Percentiles rank a stretch among this genome's conserved stretches.
Evolutionary conservation across 1,140 invertebrate species (phyloP).

Genomic region (Tetranychus urticae): DNA sequence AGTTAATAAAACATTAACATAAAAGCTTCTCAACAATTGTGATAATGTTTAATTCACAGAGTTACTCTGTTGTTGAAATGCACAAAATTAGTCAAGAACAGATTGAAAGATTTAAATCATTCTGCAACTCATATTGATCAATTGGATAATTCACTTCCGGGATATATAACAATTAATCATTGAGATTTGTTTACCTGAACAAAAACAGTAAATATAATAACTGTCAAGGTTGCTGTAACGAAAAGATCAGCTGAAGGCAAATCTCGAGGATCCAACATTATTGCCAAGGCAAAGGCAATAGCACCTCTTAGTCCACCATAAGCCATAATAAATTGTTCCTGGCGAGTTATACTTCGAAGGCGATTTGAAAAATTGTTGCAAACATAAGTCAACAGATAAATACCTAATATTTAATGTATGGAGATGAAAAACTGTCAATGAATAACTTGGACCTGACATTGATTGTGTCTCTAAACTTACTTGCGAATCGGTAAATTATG

Average conservation of each 20-base stretch:
- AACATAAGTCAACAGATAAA: slow-evolving; percentile 27
- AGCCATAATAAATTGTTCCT: not conserved
- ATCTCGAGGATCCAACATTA: not conserved
- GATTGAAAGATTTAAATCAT: too few relatives aligned
- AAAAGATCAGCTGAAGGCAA: not conserved
- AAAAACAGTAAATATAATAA: not conserved
- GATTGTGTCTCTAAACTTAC: not conserved
- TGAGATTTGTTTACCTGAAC: not conserved
- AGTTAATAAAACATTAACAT: not conserved
- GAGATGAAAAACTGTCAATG: not conserved
- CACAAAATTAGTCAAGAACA: too few relatives aligned
- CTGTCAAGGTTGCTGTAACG: not conserved
- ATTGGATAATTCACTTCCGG: too few relatives aligned
- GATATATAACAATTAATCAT: not conserved
- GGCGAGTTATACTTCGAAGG: slow-evolving; percentile 25
- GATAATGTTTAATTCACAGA: too few relatives aligned
- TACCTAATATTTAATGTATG: slow-evolving; percentile 18
- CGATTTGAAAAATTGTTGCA: slow-evolving; percentile 24
- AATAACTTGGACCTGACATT: not conserved
- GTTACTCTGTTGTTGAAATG: too few relatives aligned
- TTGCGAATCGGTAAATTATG: not conserved
- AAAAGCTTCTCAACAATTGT: too few relatives aligned
- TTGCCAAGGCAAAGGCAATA: not conserved
- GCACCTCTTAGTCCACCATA: not conserved
- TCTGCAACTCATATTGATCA: too few relatives aligned